Base-by-base conservation (phyloP, 2,888 invertebrate genomes). In the Lumbricus terrestris region DNA sequence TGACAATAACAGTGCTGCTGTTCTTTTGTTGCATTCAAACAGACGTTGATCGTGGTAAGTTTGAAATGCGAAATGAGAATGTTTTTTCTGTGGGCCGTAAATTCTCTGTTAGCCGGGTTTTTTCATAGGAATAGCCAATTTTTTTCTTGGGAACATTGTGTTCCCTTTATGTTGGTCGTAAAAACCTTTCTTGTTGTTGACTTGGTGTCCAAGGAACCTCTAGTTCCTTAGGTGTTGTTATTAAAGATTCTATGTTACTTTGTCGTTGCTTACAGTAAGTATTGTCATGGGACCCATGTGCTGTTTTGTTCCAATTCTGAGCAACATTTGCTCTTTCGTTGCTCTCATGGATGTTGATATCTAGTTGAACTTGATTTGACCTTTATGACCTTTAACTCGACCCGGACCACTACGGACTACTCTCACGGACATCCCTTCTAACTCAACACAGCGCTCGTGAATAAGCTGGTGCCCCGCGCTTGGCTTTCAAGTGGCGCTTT, bases 31-130 rank as follows among this genome's bases (percentile, higher is more conserved):
- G 85, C 85, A 85, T 85, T 85, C 85, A 37, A 35, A 37, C 85
- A 85, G 85, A 85, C 35, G 85, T 85, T 37, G 33, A 85, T 35
- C 85, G 85, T 20, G 85, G 85, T 85, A 37, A 85, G 85, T 85
- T 85, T 83, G 16, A n/a, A n/a, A n/a, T 69, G 69, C 16, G 69
- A 69, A n/a, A 69, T 13, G n/a, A 69, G 69, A 69, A 69, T n/a
- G n/a, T 69, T 69, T 69, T 69, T 69, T n/a, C n/a, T 69, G 2
- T n/a, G n/a, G n/a, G 69, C n/a, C 69, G 8, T 69, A 69, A 3
- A 16, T 15, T 15, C 69, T 69, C 11, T 11, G 11, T 69, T n/a
- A 69, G 69, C n/a, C 69, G 13, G n/a, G n/a, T n/a, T n/a, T n/a
- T n/a, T n/a, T n/a, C n/a, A n/a, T n/a, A n/a, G n/a, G n/a, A n/a